These are phyloP conservation scores for Brienomyrus brachyistius DNA, from an alignment of 2,113 vertebrate genomes.

Conservation along the genomic window DNA sequence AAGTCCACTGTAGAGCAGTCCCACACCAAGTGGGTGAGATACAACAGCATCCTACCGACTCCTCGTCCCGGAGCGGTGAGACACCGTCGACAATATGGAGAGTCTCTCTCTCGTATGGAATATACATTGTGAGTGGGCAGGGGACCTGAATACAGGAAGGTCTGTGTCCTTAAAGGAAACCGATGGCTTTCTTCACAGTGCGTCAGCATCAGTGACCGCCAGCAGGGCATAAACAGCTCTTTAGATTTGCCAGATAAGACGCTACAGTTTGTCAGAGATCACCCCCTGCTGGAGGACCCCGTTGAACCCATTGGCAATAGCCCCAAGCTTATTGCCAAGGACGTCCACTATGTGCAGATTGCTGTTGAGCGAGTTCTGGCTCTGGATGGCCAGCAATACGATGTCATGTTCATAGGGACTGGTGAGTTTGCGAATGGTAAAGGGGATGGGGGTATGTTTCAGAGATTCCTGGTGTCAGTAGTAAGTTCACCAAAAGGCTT, in stretches of 20 bases:
- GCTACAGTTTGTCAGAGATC: constrained; percentile 64
- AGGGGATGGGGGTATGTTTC: background rate
- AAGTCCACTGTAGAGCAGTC: constrained; percentile 48
- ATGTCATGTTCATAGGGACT: constrained; percentile 67
- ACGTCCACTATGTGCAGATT: constrained; percentile 53
- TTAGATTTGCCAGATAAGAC: constrained; percentile 63
- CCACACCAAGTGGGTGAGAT: constrained; percentile 59
- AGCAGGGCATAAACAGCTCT: constrained; percentile 48
- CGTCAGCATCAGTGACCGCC: constrained; percentile 44
- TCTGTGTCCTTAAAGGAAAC: background rate
- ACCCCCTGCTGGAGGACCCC: constrained; percentile 57
- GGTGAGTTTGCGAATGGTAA: constrained; percentile 34
- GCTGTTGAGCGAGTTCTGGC: constrained; percentile 53
- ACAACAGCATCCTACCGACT: constrained; percentile 56
- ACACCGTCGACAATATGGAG: constrained; percentile 12
- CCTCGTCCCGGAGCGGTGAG: constrained; percentile 66
- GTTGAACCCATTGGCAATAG: constrained; percentile 47
- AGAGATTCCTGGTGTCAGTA: background rate
- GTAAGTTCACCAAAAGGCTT: background rate
- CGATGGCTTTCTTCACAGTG: constrained; percentile 45
- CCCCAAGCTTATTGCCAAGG: constrained; percentile 55
- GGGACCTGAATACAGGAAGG: background rate
- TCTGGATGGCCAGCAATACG: constrained; percentile 45
- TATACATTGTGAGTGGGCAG: background rate
- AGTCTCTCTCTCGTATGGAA: background rate